Evolutionary conservation across 2,797 vertebrate species (phyloP).

Genomic region (Nannoperca obscura): DNA sequence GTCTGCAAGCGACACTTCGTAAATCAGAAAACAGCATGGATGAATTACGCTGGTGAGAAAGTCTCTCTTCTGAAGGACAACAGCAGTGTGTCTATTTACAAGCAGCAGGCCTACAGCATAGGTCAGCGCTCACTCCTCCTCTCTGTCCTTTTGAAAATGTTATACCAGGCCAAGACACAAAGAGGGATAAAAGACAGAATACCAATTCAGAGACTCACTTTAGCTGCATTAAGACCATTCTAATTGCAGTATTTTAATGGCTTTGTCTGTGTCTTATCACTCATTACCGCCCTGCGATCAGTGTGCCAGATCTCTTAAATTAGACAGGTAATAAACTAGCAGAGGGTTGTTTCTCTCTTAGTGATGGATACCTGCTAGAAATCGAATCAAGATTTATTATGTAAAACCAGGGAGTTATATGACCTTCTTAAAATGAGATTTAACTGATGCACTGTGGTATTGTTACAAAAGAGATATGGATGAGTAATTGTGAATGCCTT

Average conservation of each 20-base stretch:
- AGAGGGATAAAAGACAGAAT: conserved; percentile 22
- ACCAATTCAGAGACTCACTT: conserved; percentile 35
- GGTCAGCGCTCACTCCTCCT: conserved; percentile 69
- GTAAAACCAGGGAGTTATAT: conserved; percentile 4
- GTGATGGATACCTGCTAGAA: conserved; percentile 37
- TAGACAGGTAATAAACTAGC: conserved; percentile 25
- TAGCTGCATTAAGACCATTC: not conserved
- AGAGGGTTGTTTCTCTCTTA: not conserved
- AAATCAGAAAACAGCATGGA: conserved; percentile 76
- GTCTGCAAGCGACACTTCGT: conserved; percentile 68
- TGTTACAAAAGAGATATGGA: conserved; percentile 34
- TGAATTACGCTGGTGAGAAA: conserved; percentile 72
- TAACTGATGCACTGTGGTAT: conserved; percentile 20
- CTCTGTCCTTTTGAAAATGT: conserved; percentile 70
- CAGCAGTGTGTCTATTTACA: conserved; percentile 74
- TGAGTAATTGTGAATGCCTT: conserved; percentile 24
- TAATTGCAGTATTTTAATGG: conserved; percentile 4
- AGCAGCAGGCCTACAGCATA: conserved; percentile 66
- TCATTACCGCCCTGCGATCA: conserved; percentile 13
- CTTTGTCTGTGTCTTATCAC: conserved; percentile 13
- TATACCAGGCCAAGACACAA: conserved; percentile 35
- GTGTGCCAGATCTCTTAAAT: conserved; percentile 21
- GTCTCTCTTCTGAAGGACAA: conserved; percentile 79
- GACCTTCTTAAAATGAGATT: conserved; percentile 29
- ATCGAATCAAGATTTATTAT: conserved; percentile 41